phyloP scores from a whole-genome alignment of 2,888 invertebrate species.

The Agrochola circellaris region DNA sequence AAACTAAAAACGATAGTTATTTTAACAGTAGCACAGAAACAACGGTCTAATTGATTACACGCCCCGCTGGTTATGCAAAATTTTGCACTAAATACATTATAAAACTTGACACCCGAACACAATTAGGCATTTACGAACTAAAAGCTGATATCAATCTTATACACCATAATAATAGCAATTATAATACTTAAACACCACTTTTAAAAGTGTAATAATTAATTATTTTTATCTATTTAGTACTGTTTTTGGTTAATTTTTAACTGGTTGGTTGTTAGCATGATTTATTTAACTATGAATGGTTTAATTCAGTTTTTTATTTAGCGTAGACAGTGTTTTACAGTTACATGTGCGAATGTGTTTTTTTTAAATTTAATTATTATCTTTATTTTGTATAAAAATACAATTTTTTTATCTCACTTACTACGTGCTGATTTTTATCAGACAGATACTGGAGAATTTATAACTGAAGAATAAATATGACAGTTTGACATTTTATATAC shows the following conservation, averaged over 20 bases:
- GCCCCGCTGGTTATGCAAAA: slow-evolving; percentile 78
- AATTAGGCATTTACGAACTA: slow-evolving; percentile 71
- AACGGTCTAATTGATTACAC: slow-evolving; percentile 65
- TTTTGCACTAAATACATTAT: slow-evolving; percentile 65
- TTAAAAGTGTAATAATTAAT: slow-evolving; percentile 45
- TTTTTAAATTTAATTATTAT: not conserved
- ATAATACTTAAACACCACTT: slow-evolving; percentile 64
- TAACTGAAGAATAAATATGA: not conserved
- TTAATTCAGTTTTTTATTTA: not conserved
- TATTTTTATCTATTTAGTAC: slow-evolving; percentile 42
- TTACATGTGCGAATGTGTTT: not conserved
- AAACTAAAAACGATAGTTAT: not conserved
- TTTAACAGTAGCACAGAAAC: slow-evolving; percentile 18
- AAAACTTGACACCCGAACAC: slow-evolving; percentile 69
- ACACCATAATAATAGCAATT: slow-evolving; percentile 72
- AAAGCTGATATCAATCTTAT: slow-evolving; percentile 76
- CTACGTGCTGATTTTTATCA: not conserved
- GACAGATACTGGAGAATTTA: not conserved
- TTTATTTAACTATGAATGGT: slow-evolving; percentile 21
- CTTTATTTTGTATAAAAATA: not conserved
- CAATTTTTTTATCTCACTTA: not conserved
- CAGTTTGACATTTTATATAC: not conserved
- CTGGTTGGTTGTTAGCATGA: slow-evolving; percentile 22
- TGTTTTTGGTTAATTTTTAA: slow-evolving; percentile 35
- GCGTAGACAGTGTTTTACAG: too few relatives aligned